A percentile compares a stretch with the other conserved stretches of the same genome.
Evolutionary conservation across 2,888 invertebrate species (phyloP).

Genomic region (Sthenelais limicola): DNA sequence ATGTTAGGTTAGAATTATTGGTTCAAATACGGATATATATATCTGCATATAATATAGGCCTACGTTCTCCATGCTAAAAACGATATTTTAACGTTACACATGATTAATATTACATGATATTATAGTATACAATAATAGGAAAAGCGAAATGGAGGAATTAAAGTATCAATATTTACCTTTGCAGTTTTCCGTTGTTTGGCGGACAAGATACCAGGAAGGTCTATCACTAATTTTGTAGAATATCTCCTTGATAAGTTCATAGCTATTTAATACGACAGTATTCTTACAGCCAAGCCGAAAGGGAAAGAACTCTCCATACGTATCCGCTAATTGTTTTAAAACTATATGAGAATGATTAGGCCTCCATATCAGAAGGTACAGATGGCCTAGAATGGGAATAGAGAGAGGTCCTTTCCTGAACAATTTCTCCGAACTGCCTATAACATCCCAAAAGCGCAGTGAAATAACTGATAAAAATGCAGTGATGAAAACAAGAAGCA

Average conservation of each 20-base stretch:
- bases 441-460: no score
- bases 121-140: neutral
- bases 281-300: neutral
- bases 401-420: neutral
- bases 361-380: neutral
- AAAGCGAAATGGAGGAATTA: neutral
- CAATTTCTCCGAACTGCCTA: no score
- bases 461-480: no score
- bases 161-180: conserved; percentile 12
- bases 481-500: no score
- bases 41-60: no score
- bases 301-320: neutral
- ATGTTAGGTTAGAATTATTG: no score
- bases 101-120: neutral
- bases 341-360: neutral
- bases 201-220: conserved; percentile 2
- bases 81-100: neutral
- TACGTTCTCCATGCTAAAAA: no score
- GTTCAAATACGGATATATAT: no score
- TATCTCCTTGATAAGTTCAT: conserved; percentile 13
- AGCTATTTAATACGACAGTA: neutral
- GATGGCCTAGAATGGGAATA: conserved; percentile 4
- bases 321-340: neutral
- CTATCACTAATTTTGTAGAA: neutral
- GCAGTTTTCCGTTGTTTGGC: neutral